These are phyloP conservation scores for Crossaster papposus DNA, from an alignment of 53 echinoderm and acorn worm genomes.

Conservation along the genomic window DNA sequence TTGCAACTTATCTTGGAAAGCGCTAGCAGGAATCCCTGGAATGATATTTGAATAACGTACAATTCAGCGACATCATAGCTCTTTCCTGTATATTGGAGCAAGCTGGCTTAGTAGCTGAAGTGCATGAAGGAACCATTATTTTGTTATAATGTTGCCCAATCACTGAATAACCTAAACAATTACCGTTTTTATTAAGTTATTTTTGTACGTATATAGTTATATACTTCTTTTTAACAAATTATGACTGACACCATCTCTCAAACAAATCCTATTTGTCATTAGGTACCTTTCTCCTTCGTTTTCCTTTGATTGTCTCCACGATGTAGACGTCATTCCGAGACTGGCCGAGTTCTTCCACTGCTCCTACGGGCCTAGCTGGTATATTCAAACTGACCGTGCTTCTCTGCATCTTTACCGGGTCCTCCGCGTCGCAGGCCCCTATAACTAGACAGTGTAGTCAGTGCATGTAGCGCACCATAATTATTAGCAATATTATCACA, in stretches of 20 bases:
- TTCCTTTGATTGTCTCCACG: conserved; percentile 50
- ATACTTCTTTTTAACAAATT: neutral
- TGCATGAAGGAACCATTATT: too few species aligned
- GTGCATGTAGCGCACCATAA: neutral
- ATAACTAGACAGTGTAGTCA: neutral
- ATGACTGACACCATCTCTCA: neutral
- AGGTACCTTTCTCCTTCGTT: conserved; percentile 44
- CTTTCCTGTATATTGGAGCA: too few species aligned
- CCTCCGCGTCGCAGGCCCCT: conserved; percentile 37
- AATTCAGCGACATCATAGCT: too few species aligned
- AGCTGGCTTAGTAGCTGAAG: too few species aligned
- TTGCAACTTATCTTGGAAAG: too few species aligned
- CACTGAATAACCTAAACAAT: too few species aligned
- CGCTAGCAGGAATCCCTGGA: too few species aligned
- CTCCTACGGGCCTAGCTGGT: conserved; percentile 1
- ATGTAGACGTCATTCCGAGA: conserved; percentile 38
- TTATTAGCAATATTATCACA: neutral
- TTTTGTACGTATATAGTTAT: neutral
- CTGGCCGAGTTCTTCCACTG: conserved; percentile 32
- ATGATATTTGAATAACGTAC: too few species aligned
- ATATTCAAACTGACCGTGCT: neutral
- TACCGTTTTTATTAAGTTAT: too few species aligned
- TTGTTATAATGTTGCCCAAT: too few species aligned
- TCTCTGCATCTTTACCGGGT: neutral
- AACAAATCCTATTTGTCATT: neutral